Percentiles rank a stretch among this genome's conserved stretches.
These are phyloP conservation scores for Synergus japonicus DNA, from an alignment of 2,888 invertebrate genomes.

Conservation along the genomic window DNA sequence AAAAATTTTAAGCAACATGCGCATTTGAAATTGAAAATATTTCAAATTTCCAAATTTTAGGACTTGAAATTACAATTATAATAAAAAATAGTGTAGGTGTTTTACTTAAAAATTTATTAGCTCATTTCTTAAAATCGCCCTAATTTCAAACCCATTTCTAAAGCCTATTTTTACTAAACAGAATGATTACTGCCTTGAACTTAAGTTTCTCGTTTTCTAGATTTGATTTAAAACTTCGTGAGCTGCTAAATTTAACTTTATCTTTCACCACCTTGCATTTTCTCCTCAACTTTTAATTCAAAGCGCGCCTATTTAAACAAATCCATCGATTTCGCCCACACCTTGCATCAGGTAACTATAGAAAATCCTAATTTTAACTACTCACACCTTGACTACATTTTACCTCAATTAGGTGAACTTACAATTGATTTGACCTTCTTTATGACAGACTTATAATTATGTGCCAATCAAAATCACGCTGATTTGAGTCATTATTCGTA, in stretches of 20 bases:
- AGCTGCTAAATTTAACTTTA: neutral
- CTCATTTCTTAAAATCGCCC: neutral
- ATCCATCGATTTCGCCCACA: constrained; percentile 18
- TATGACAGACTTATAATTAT: constrained; percentile 17
- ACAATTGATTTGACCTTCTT: constrained; percentile 27
- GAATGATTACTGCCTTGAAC: neutral
- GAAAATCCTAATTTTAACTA: constrained; percentile 30
- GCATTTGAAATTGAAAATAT: neutral
- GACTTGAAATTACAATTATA: neutral
- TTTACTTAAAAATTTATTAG: neutral
- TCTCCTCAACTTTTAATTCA: neutral
- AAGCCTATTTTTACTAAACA: neutral
- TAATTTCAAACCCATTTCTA: neutral
- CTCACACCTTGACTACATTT: neutral
- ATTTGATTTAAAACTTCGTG: constrained; percentile 1
- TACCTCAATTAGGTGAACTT: constrained; percentile 9
- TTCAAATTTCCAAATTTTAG: neutral
- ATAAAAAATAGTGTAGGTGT: neutral
- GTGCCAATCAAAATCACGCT: constrained; percentile 29
- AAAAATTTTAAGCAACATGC: neutral
- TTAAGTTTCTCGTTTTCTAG: neutral
- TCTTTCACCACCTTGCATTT: constrained; percentile 3
- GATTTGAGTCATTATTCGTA: neutral
- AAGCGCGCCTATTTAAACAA: constrained; percentile 23
- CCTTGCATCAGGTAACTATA: constrained; percentile 2